phyloP scores from a whole-genome alignment of 2,113 vertebrate species.

The Acanthochromis polyacanthus region DNA sequence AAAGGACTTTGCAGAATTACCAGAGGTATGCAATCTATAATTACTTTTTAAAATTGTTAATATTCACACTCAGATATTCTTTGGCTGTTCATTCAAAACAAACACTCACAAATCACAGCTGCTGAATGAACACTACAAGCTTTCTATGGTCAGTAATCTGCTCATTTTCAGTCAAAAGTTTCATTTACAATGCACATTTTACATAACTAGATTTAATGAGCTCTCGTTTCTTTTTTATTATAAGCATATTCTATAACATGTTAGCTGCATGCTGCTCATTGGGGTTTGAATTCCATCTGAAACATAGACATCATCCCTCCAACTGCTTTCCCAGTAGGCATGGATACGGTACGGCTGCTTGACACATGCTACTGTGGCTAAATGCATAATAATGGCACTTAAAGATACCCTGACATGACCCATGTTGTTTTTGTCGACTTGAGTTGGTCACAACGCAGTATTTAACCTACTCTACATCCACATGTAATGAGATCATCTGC shows the following conservation, averaged over 20 bases:
- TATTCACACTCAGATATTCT: conserved; percentile 14
- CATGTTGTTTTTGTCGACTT: conserved; percentile 13
- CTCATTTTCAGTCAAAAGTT: background rate
- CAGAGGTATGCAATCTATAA: conserved; percentile 30
- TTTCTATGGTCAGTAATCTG: conserved; percentile 53
- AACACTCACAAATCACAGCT: conserved; percentile 51
- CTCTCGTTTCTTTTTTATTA: background rate
- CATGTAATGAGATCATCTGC: conserved; percentile 29
- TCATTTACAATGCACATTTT: conserved; percentile 21
- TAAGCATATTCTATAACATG: background rate
- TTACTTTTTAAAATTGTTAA: background rate
- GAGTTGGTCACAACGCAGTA: background rate
- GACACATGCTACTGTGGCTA: conserved; percentile 3
- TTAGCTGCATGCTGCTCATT: conserved; percentile 47
- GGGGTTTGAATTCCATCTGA: conserved; percentile 25
- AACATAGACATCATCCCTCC: conserved; percentile 24
- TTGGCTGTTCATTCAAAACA: conserved; percentile 7
- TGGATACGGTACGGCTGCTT: conserved; percentile 47
- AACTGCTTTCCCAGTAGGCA: conserved; percentile 44
- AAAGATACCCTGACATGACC: conserved; percentile 35
- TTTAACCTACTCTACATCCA: conserved; percentile 52
- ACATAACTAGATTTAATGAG: background rate
- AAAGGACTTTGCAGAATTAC: conserved; percentile 17
- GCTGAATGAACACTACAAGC: conserved; percentile 55
- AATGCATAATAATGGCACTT: conserved; percentile 19